Evolutionary conservation across 2,113 vertebrate species (phyloP).

Genomic region (Centropristis striata): DNA sequence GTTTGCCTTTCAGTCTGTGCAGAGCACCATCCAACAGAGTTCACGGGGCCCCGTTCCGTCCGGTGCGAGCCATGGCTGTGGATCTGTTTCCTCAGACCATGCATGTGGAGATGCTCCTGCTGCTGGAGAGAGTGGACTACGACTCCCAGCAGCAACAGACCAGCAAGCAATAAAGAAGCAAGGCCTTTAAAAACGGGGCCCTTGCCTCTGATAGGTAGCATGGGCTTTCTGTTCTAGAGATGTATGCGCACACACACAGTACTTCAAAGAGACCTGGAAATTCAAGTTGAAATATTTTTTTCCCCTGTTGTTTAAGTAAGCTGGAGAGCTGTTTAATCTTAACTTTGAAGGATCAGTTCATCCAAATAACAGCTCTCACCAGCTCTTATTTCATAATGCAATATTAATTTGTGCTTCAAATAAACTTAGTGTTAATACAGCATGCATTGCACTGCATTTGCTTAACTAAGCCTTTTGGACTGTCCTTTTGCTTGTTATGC

Average conservation of each 20-base stretch:
- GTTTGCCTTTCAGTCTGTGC: slow-evolving; percentile 79
- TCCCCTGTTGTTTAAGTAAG: not conserved
- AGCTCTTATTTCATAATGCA: not conserved
- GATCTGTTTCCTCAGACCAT: slow-evolving; percentile 97
- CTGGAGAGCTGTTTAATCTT: not conserved
- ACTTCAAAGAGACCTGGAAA: not conserved
- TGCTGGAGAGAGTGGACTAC: slow-evolving; percentile 91
- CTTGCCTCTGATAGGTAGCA: not conserved
- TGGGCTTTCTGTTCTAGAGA: not conserved
- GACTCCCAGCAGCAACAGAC: slow-evolving; percentile 55
- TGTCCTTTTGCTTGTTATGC: not conserved
- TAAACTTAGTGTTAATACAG: not conserved
- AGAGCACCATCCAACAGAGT: slow-evolving; percentile 96
- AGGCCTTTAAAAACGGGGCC: not conserved
- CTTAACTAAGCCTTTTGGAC: not conserved
- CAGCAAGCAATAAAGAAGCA: slow-evolving; percentile 23
- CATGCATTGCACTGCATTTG: not conserved
- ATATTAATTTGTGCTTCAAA: not conserved
- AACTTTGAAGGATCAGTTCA: not conserved
- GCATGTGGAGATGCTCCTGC: slow-evolving; percentile 93
- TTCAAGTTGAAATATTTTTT: too few relatives aligned
- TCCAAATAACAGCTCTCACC: not conserved
- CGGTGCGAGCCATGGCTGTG: slow-evolving; percentile 90
- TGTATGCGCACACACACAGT: not conserved
- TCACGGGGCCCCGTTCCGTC: slow-evolving; percentile 90